Evolutionary conservation across 2,113 vertebrate genomes (phyloP), one percentile per base, ranked within the genome.

Genomic region (Anolis sagrei): DNA sequence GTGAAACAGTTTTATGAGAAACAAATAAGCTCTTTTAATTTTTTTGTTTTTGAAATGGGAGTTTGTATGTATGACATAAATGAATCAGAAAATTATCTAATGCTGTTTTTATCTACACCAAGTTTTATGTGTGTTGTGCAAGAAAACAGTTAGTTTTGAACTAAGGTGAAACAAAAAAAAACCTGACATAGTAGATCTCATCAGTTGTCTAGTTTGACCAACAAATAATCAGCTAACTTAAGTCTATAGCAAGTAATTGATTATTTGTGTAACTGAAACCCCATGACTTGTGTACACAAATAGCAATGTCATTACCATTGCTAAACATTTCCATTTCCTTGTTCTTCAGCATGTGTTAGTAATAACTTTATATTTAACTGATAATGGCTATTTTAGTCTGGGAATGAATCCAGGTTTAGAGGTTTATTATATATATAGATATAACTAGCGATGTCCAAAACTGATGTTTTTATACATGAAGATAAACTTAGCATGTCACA

Each of bases 401-500:
- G 61, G 81, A 76, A 48, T 72, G 19, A 76, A 86, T 87, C 14
- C 13, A 4, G 39, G 77, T 89, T 62, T 74, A 85, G 85, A 58
- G n/a, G 69, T 54, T 3, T 44, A 7, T 34, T 78, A 78, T 80
- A 3, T 74, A 36, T 3, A 29, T 76, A 21, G 5, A 34, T 86
- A 27, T 10, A 73, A 0, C 0, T 72, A 73, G 79, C 69, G 66
- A 83, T 76, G 21, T 82, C 89, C 54, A 89, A 2, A 21, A 16
- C 7, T 23, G 85, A 58, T 8, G 2, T 86, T 87, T 85, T 86
- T 74, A 58, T 76, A 85, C 77, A 34, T 84, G 81, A 83, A 78
- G 51, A 13, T 0, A 0, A 66, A 80, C 29, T 6, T 14, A 0
- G 0, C 66, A 87, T 89, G 79, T 84, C 87, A 89, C 74, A 51